Conservation (phyloP, 2,113 vertebrate species). For the Lophochroa leadbeateri region DNA sequence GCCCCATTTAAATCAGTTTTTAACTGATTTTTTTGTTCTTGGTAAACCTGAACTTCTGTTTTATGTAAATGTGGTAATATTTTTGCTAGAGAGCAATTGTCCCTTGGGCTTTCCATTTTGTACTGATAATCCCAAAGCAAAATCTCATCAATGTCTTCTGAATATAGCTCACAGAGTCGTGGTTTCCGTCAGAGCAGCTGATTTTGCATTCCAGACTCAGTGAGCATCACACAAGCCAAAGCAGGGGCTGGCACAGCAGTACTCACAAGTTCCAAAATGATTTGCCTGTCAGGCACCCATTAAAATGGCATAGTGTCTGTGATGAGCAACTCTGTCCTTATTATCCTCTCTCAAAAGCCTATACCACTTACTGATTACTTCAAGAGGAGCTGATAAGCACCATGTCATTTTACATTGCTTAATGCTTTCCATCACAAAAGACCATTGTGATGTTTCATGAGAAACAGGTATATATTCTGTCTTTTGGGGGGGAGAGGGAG, state of each 20-base stretch:
- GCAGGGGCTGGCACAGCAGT: background rate
- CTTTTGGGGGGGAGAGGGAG: background rate
- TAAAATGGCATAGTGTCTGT: background rate
- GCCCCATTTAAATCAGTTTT: background rate
- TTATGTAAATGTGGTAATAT: background rate
- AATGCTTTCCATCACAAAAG: constrained; percentile 7
- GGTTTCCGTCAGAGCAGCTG: background rate
- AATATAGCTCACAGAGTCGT: background rate
- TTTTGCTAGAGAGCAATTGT: background rate
- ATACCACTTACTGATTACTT: constrained; percentile 7
- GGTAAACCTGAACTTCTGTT: background rate
- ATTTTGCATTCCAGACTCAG: background rate
- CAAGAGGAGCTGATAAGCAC: background rate
- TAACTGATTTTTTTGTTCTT: background rate
- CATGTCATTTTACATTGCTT: background rate
- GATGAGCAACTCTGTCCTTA: constrained; percentile 2
- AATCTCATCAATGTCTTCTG: background rate
- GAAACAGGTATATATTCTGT: background rate
- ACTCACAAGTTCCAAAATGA: background rate
- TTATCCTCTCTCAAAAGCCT: constrained; percentile 28
- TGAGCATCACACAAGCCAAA: background rate
- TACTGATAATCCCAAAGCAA: background rate
- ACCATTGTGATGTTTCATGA: accelerated
- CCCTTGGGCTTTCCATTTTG: background rate
- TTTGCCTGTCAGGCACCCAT: background rate